Evolutionary conservation across 2,888 invertebrate genomes (phyloP), one percentile per base, ranked within the genome.

Genomic region (Sisyra terminalis): DNA sequence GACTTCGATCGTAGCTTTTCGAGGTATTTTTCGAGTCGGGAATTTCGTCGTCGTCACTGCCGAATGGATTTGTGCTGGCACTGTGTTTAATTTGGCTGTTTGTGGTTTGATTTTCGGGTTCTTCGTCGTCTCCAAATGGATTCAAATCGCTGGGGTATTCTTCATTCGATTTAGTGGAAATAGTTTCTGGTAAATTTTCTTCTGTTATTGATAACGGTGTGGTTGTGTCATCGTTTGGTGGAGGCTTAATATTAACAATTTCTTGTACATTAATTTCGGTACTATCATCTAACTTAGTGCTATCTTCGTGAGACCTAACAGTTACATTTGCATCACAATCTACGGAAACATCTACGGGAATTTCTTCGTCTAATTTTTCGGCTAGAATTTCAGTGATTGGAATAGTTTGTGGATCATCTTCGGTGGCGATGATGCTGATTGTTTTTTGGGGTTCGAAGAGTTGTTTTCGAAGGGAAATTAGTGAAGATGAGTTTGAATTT

Each of bases 81-180:
- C 43, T 39, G 24, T 34, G 34, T 17, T 39, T 15, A n/a, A 32
- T 29, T 13, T 6, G 6, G 11, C 13, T 39, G 3, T 7, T 24
- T 29, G 18, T n/a, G 11, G 4, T 36, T 13, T 3, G 14, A 3
- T 42, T 13, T 17, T 41, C 10, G 31, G 37, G 65, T 34, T 73
- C 72, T 17, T 70, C 71, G 44, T 82, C 82, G 50, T 78, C 79
- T 29, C 72, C 77, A 63, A 90, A 90, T 4, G 89, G 89, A 67
- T 90, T 89, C 48, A 88, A 66, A 55, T 82, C 74, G 48, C 75
- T 75, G 1, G 89, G 89, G 64, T 89, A 87, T 32, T 64, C 58
- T 13, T 50, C 45, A 45, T 47, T 47, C 17, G 44, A 43, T 24
- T 48, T 49, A 40, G 46, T 42, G 44, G n/a, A n/a, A n/a, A 44